Base-by-base conservation (phyloP, 1,140 invertebrate genomes). In the Vanessa tameamea region DNA sequence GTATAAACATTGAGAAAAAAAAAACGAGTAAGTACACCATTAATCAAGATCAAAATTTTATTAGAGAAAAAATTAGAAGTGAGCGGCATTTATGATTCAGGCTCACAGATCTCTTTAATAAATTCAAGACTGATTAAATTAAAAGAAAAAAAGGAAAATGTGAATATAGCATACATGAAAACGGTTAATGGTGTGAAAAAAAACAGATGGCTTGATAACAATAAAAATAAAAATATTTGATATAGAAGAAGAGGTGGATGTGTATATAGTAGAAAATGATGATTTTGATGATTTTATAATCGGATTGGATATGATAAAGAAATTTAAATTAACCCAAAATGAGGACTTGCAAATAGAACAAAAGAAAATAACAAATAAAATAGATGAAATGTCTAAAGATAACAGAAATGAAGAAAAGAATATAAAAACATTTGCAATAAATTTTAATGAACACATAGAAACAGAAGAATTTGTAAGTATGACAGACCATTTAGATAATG, bases 11-110 rank as follows among this genome's bases (percentile, higher is more conserved):
- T 11, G 64, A 81, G 65, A 59, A 73, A 87, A 86, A 87, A 86
- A 86, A 86, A 86, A 86, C 82, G 77, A 71, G 61, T 78, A 73
- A 70, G 82, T 66, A 55, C 78, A 77, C 85, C 83, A 84, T 86
- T 85, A 81, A 86, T 86, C 47, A 81, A 79, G 80, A 67, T 77
- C 13, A 83, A 86, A 26, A 31, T 84, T 76, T n/a, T 68, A 78
- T 64, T 84, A 77, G 80, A 83, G 70, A 74, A 83, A 64, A 72
- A 63, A 3, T 51, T 84, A 59, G 76, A 83, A 73, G 69, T 64
- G 13, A 47, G 47, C 5, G 84, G 79, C 15, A 76, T 83, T 63
- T 86, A 84, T 77, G 83, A 86, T 76, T 83, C 79, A 64, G 79
- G 79, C 16, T 79, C 79, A 53, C 78, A 82, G 73, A 70, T 82